phyloP scores from a whole-genome alignment of 2,888 invertebrate genomes.

The Vannuccia rotundouncinata region DNA sequence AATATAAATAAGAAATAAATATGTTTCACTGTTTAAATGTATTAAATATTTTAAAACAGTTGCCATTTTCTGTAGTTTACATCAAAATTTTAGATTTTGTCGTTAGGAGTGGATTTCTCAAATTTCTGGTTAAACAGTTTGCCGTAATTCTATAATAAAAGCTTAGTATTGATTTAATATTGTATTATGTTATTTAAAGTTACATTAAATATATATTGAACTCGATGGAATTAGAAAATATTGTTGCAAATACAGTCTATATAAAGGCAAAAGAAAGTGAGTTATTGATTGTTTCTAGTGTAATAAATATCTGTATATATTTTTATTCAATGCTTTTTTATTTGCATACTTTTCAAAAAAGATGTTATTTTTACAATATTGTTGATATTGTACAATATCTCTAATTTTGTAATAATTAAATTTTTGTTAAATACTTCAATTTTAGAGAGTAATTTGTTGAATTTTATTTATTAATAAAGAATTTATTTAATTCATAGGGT shows the following conservation, averaged over 20 bases:
- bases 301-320: too few relatives aligned
- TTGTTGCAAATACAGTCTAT: conserved; percentile 57
- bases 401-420: neutral
- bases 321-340: too few relatives aligned
- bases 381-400: neutral
- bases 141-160: neutral
- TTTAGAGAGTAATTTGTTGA: too few relatives aligned
- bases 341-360: too few relatives aligned
- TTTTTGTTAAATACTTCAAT: neutral
- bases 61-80: neutral
- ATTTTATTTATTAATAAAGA: too few relatives aligned
- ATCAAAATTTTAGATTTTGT: neutral
- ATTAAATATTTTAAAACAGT: neutral
- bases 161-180: neutral
- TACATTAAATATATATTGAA: neutral
- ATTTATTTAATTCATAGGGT: too few relatives aligned
- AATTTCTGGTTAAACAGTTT: neutral
- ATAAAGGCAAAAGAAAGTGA: conserved; percentile 56
- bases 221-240: conserved; percentile 57
- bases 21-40: neutral
- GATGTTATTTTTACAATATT: too few relatives aligned
- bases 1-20: too few relatives aligned
- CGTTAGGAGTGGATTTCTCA: neutral
- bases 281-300: too few relatives aligned
- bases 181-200: neutral